Conservation (phyloP, 2,113 vertebrate genomes). For the Psammodynastes pulverulentus region DNA sequence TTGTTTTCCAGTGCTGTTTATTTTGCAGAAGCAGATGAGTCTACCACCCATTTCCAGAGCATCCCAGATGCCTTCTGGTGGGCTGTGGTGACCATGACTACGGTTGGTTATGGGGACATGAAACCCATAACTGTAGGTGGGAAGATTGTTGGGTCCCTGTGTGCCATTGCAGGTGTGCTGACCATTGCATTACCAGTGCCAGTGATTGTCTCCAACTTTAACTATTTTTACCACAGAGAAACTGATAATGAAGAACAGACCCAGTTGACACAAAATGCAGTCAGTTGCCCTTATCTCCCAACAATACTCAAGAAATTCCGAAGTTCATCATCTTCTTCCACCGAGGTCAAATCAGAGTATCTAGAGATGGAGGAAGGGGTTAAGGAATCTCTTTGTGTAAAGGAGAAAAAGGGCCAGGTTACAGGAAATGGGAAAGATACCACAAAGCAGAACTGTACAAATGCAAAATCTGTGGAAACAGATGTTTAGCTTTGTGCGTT, state of each 20-base stretch:
- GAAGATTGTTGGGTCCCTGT: slow-evolving; percentile 97
- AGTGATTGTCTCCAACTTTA: slow-evolving; percentile 99
- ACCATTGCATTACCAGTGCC: slow-evolving; percentile 98
- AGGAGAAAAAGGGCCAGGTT: slow-evolving; percentile 87
- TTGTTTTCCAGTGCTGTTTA: slow-evolving; percentile 98
- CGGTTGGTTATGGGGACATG: slow-evolving; percentile 99
- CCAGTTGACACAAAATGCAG: slow-evolving; percentile 81
- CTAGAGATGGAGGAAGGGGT: slow-evolving; percentile 98
- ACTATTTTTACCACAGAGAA: slow-evolving; percentile 99
- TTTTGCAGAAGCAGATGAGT: slow-evolving; percentile 96
- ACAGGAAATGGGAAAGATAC: slow-evolving; percentile 90
- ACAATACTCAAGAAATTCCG: slow-evolving; percentile 87
- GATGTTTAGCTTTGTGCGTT: slow-evolving; percentile 85
- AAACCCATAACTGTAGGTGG: slow-evolving; percentile 97
- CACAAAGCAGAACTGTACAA: slow-evolving; percentile 90
- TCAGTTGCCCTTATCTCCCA: slow-evolving; percentile 90
- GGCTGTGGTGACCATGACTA: slow-evolving; percentile 99
- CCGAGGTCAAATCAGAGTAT: slow-evolving; percentile 95
- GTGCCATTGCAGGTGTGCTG: slow-evolving; percentile 95
- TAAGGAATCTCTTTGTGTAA: slow-evolving; percentile 92
- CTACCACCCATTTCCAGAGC: slow-evolving; percentile 94
- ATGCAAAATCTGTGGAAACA: slow-evolving; percentile 91
- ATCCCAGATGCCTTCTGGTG: slow-evolving; percentile 99
- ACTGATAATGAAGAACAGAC: slow-evolving; percentile 93
- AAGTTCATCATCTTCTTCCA: slow-evolving; percentile 88